phyloP scores from a whole-genome alignment of 2,888 invertebrate species.

The Chamaedrilus cognettii region DNA sequence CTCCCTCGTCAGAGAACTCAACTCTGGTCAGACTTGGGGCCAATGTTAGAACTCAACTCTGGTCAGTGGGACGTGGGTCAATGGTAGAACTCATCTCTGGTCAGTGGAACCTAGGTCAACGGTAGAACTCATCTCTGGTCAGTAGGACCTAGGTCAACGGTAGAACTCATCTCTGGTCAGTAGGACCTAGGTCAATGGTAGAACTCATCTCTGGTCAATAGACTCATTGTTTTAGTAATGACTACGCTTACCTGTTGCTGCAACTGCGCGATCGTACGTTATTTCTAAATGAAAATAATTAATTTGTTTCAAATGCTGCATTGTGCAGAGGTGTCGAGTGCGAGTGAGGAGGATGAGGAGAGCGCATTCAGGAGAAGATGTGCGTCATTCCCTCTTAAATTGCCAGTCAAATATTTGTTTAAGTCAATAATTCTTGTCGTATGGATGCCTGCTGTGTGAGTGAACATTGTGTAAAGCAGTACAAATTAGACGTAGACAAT shows the following conservation, averaged over 20 bases:
- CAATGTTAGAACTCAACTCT: too few species aligned
- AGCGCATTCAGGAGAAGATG: constrained; percentile 12
- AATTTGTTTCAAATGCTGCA: too few species aligned
- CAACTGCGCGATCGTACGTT: too few species aligned
- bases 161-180: not conserved
- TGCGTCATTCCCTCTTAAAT: too few species aligned
- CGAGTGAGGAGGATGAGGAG: constrained; percentile 32
- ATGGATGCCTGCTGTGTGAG: too few species aligned
- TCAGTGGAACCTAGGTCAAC: not conserved
- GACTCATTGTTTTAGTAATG: too few species aligned
- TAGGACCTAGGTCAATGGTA: not conserved
- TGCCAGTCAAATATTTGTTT: too few species aligned
- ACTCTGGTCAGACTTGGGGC: constrained; percentile 72
- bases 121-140: not conserved
- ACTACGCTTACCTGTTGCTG: too few species aligned
- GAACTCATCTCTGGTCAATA: not conserved
- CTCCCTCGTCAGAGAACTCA: constrained; percentile 91
- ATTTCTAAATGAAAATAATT: too few species aligned
- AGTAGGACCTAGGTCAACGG: not conserved
- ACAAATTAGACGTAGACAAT: too few species aligned
- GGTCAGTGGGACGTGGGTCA: not conserved
- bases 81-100: not conserved
- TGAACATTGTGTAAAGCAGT: too few species aligned
- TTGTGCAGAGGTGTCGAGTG: constrained; percentile 32
- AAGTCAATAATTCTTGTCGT: too few species aligned